These are phyloP conservation scores for Pachymerium ferrugineum DNA, from an alignment of 2,888 invertebrate species.

Conservation along the genomic window DNA sequence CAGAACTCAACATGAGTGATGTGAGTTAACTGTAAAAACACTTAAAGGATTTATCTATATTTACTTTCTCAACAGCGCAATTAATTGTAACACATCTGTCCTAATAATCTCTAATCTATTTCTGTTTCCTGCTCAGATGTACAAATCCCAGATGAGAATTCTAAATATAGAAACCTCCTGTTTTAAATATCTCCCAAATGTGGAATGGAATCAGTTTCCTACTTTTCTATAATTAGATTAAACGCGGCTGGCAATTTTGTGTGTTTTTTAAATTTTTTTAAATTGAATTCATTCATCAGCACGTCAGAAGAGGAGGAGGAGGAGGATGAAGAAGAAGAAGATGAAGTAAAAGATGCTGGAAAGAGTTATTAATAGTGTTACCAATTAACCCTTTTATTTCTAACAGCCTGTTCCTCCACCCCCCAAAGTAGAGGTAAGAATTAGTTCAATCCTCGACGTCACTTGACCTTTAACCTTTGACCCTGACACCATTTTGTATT, in stretches of 20 bases:
- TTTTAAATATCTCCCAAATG: background rate
- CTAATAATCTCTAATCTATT: no score
- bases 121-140: no score
- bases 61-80: background rate
- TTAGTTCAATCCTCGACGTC: no score
- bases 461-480: background rate
- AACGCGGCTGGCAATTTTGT: no score
- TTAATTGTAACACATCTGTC: no score
- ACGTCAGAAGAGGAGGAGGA: no score
- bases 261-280: no score
- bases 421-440: background rate
- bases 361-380: background rate
- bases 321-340: background rate
- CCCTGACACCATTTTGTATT: constrained; percentile 20
- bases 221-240: no score
- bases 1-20: background rate
- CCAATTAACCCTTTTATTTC: background rate
- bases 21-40: background rate
- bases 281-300: background rate
- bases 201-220: background rate
- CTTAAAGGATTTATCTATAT: background rate
- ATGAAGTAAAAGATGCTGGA: background rate
- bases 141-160: no score
- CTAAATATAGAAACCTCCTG: background rate
- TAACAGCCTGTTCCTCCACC: background rate